These are phyloP conservation scores for Antheraea pernyi DNA, from an alignment of 1,140 invertebrate genomes.

Conservation along the genomic window DNA sequence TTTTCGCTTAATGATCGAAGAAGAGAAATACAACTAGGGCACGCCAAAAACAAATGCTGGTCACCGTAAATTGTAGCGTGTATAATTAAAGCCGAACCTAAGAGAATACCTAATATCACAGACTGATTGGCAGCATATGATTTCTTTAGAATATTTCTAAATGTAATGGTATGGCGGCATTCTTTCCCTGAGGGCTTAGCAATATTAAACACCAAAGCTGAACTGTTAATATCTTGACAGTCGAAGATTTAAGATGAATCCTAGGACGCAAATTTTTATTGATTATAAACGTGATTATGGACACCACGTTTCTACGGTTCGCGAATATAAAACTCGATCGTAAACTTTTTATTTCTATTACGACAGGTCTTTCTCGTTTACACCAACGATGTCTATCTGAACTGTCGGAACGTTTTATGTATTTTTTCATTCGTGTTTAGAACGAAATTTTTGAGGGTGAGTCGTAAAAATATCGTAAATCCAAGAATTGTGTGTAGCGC, in stretches of 20 bases:
- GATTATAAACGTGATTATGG: not conserved
- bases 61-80: too few species aligned
- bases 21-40: too few species aligned
- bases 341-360: constrained; percentile 28
- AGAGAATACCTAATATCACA: too few species aligned
- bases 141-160: too few species aligned
- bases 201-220: not conserved
- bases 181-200: too few species aligned
- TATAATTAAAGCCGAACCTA: too few species aligned
- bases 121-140: too few species aligned
- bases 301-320: not conserved
- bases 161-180: too few species aligned
- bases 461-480: constrained; percentile 21
- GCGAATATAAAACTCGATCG: constrained; percentile 11
- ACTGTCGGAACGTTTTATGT: constrained; percentile 24
- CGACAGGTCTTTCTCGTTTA: constrained; percentile 20
- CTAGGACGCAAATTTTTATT: not conserved
- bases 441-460: constrained; percentile 18
- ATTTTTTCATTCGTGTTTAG: constrained; percentile 11
- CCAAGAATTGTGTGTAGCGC: constrained; percentile 1
- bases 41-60: too few species aligned
- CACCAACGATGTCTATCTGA: constrained; percentile 16
- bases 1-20: too few species aligned
- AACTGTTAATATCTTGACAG: not conserved
- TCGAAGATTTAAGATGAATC: not conserved